Conservation (phyloP, 2,888 invertebrate species). For the Deilephila porcellus region DNA sequence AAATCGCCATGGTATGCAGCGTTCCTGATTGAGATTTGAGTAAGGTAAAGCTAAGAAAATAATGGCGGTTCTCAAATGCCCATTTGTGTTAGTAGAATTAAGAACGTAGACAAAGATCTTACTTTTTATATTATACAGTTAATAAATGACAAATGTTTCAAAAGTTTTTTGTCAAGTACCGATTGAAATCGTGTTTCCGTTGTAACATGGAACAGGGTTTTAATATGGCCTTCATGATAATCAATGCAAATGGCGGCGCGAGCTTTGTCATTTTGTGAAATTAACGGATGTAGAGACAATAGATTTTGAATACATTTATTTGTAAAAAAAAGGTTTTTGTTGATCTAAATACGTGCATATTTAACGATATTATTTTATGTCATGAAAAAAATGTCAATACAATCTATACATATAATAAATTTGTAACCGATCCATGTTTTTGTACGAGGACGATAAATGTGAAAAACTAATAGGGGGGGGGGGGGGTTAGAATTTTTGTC, state of each 20-base stretch:
- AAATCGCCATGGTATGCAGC: too few species aligned
- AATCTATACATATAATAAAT: too few species aligned
- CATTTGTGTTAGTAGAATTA: background rate
- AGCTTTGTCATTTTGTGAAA: slow-evolving; percentile 26
- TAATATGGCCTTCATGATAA: slow-evolving; percentile 35
- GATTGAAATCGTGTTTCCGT: slow-evolving; percentile 42
- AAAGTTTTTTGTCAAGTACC: slow-evolving; percentile 34
- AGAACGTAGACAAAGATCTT: background rate
- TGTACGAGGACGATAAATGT: too few species aligned
- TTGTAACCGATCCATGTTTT: too few species aligned
- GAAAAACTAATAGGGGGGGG: too few species aligned
- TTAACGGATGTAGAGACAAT: slow-evolving; percentile 18
- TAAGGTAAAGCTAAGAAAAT: background rate
- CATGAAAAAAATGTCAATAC: too few species aligned
- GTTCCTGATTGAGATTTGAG: too few species aligned
- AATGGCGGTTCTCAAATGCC: background rate
- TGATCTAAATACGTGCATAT: too few species aligned
- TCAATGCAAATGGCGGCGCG: slow-evolving; percentile 32
- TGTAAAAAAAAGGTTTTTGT: too few species aligned
- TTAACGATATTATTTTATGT: too few species aligned
- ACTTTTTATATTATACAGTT: background rate
- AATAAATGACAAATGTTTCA: background rate
- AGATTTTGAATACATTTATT: background rate
- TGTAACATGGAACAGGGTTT: slow-evolving; percentile 32
- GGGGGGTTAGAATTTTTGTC: too few species aligned